Evolutionary conservation across 2,797 vertebrate species (phyloP).

Genomic region (Centropyge bicolor): DNA sequence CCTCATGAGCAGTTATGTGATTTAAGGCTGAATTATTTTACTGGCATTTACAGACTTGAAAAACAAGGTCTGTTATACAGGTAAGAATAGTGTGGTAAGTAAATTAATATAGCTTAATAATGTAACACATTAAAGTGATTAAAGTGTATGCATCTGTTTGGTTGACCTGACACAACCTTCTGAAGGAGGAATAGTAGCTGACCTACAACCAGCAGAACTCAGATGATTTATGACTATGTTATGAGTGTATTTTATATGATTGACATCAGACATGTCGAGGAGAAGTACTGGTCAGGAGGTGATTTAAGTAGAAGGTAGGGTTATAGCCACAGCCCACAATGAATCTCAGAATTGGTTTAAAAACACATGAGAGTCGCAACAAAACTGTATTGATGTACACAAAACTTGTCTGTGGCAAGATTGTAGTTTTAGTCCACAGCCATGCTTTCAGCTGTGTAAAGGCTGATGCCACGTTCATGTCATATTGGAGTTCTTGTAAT

Average conservation of each 20-base stretch:
- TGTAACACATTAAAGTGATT: conserved; percentile 1
- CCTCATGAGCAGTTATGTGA: conserved; percentile 11
- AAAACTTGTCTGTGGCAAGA: not conserved
- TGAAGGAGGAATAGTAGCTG: not conserved
- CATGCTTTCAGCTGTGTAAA: too few species aligned
- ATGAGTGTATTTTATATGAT: not conserved
- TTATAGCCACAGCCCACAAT: not conserved
- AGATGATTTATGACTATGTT: conserved; percentile 13
- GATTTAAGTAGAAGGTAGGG: too few species aligned
- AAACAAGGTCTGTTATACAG: conserved; percentile 8
- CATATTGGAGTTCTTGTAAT: not conserved
- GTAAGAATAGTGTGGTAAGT: conserved; percentile 1
- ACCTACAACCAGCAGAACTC: not conserved
- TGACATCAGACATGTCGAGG: too few species aligned
- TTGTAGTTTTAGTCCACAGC: too few species aligned
- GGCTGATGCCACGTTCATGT: not conserved
- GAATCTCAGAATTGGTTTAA: not conserved
- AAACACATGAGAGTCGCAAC: too few species aligned
- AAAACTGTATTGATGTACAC: too few species aligned
- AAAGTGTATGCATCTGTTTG: conserved; percentile 16
- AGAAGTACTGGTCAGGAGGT: too few species aligned
- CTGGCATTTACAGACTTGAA: conserved; percentile 2
- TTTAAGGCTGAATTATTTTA: conserved; percentile 31
- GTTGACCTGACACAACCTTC: conserved; percentile 5
- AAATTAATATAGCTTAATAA: conserved; percentile 15